phyloP scores from a whole-genome alignment of 2,888 invertebrate genomes.

The Cyclophora albipunctata region DNA sequence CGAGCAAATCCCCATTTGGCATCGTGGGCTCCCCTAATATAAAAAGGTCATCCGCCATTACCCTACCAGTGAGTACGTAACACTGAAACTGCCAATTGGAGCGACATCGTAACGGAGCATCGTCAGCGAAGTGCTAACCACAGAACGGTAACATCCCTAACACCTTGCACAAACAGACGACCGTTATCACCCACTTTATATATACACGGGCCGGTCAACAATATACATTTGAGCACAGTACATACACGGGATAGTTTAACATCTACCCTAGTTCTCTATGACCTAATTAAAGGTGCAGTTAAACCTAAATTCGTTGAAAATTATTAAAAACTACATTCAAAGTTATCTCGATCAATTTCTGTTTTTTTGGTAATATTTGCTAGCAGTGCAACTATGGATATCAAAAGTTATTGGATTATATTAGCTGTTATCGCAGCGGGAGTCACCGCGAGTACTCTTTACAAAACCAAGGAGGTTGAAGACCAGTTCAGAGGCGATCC shows the following conservation, averaged over 20 bases:
- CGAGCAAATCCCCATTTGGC: too few species aligned
- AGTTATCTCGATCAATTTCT: too few species aligned
- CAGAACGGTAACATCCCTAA: constrained; percentile 61
- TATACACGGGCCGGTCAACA: constrained; percentile 34
- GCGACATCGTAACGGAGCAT: too few species aligned
- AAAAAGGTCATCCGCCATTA: too few species aligned
- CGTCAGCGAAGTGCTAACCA: constrained; percentile 39
- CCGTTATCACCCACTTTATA: constrained; percentile 66
- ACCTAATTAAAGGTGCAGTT: constrained; percentile 9
- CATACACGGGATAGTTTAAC: constrained; percentile 19
- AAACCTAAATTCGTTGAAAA: too few species aligned
- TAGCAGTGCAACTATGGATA: constrained; percentile 27
- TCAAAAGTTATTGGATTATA: constrained; percentile 34
- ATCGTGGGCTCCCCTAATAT: too few species aligned
- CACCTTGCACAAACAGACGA: constrained; percentile 50
- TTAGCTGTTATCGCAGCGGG: constrained; percentile 29
- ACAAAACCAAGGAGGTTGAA: constrained; percentile 27
- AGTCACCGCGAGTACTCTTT: constrained; percentile 37
- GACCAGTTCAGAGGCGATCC: constrained; percentile 25
- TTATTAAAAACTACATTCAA: too few species aligned
- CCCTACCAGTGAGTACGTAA: too few species aligned
- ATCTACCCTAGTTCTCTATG: constrained; percentile 10
- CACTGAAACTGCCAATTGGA: too few species aligned
- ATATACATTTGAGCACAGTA: constrained; percentile 40
- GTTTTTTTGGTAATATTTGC: neutral